These are phyloP conservation scores for Notospermus geniculatus DNA, from an alignment of 1,140 invertebrate genomes.

Conservation along the genomic window DNA sequence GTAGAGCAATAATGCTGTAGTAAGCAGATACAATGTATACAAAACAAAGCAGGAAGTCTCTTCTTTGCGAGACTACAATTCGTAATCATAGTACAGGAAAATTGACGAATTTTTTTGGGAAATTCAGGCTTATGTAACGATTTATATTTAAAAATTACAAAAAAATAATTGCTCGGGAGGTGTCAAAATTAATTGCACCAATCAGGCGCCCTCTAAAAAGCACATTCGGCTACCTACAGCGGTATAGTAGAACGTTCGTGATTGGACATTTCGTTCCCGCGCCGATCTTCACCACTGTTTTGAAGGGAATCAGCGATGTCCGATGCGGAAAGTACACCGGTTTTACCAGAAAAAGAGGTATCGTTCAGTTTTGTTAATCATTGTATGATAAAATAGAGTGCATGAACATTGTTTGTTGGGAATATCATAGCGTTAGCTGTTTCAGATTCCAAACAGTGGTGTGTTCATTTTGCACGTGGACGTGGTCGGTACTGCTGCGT, in stretches of 20 bases:
- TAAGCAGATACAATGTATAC: too few species aligned
- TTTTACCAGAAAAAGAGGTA: slow-evolving; percentile 20
- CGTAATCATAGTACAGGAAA: not conserved
- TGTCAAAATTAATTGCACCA: slow-evolving; percentile 11
- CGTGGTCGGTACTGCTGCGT: not conserved
- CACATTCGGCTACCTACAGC: not conserved
- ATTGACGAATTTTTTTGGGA: not conserved
- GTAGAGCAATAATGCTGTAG: too few species aligned
- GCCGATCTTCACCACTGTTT: slow-evolving; percentile 43
- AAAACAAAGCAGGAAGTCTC: too few species aligned
- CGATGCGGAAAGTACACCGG: slow-evolving; percentile 31
- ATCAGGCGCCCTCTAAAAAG: not conserved
- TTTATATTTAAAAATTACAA: not conserved
- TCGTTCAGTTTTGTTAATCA: not conserved
- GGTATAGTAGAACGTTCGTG: slow-evolving; percentile 4
- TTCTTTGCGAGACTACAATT: too few species aligned
- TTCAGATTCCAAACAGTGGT: not conserved
- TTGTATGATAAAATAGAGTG: slow-evolving; percentile 8
- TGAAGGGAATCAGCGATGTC: slow-evolving; percentile 33
- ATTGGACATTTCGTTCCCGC: slow-evolving; percentile 31
- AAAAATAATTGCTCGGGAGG: not conserved
- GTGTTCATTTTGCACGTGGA: not conserved
- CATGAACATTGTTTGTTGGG: not conserved
- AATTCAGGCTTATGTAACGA: not conserved
- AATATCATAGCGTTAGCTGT: not conserved